Evolutionary conservation across 2,888 invertebrate species (phyloP), one percentile per base, ranked within the genome.

Genomic region (Phaedon cochleariae): DNA sequence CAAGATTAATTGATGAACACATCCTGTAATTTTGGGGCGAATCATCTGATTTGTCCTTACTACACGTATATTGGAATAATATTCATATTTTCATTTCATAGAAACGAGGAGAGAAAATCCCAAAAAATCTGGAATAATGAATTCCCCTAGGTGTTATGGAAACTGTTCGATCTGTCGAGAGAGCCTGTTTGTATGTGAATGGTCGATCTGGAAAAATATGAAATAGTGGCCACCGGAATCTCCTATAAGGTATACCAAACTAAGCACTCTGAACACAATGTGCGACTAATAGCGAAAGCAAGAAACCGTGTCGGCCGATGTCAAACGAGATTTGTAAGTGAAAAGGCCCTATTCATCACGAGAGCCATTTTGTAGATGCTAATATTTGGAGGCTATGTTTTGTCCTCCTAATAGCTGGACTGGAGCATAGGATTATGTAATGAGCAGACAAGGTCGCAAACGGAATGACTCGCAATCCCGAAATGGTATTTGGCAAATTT

Each of bases 401-500:
- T 75, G 76, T 76, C 67, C 59, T 71, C 64, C 64, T 73, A 74
- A 77, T 75, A 74, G 74, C 65, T 64, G 60, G 68, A 68, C 69
- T 68, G 69, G 62, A 68, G 66, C 66, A 65, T 63, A 64, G 72
- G 75, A 76, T 75, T 73, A 74, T 73, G 71, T 75, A 73, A 76
- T 75, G 75, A 76, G 73, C 74, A 68, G 73, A 70, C 72, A 72
- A 73, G 67, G 63, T 67, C 67, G 69, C 70, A 72, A 70, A 70
- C 60, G 64, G 68, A 67, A 70, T 69, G 71, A 70, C 70, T 74
- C 72, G 73, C 73, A 74, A 76, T 75, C 75, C 79, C 77, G 74
- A 77, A 79, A 78, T 79, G 80, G 79, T 80, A 80, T 80, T 80
- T 80, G 80, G 77, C 79, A 81, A 81, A 81, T 81, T 81, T 81